Evolutionary conservation across 2,888 invertebrate genomes (phyloP).

Genomic region (Acronicta psi): DNA sequence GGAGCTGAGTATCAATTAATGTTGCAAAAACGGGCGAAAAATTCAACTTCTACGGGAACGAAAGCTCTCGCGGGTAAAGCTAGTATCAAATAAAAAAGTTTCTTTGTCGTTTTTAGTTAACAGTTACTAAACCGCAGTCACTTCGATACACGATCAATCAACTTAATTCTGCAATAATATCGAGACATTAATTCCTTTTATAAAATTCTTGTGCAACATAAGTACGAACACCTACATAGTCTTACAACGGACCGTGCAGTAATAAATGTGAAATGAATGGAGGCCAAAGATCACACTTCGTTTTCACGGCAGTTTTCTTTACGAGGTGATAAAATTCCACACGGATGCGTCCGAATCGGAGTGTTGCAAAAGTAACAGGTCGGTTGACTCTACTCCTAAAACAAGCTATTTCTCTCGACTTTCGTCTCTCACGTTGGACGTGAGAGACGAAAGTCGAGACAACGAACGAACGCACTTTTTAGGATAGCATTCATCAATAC

Average conservation of each 20-base stretch:
- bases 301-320: slow-evolving; percentile 50
- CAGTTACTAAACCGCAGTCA: no score
- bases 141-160: neutral
- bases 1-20: no score
- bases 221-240: slow-evolving; percentile 20
- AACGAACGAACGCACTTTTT: slow-evolving; percentile 10
- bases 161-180: neutral
- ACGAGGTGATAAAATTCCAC: slow-evolving; percentile 55
- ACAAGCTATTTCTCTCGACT: slow-evolving; percentile 36
- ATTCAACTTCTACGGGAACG: no score
- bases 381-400: slow-evolving; percentile 25
- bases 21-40: no score
- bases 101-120: no score
- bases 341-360: slow-evolving; percentile 32
- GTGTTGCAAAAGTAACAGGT: slow-evolving; percentile 53
- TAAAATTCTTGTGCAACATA: slow-evolving; percentile 13
- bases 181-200: slow-evolving; percentile 7
- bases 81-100: no score
- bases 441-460: no score
- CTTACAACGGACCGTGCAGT: slow-evolving; percentile 21
- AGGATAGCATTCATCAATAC: slow-evolving; percentile 22
- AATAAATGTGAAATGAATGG: slow-evolving; percentile 33
- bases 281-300: slow-evolving; percentile 42
- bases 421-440: no score
- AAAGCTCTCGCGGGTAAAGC: no score